Evolutionary conservation across 2,113 vertebrate species (phyloP), one percentile per base, ranked within the genome.

Genomic region (Muntiacus muntjak): DNA sequence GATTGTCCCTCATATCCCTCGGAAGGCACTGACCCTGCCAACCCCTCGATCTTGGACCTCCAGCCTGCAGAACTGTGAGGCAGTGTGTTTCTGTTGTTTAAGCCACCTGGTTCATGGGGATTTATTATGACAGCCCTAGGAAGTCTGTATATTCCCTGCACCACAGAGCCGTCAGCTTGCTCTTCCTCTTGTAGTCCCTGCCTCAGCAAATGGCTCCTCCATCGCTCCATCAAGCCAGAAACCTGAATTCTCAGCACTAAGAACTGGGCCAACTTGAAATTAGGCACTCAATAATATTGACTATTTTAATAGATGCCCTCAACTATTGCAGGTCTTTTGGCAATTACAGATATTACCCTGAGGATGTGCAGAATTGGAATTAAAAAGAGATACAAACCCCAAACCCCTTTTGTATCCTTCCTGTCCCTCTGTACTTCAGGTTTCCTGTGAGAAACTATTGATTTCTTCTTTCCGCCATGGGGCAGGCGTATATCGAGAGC

Each of bases 381-480:
- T 93, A 60, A 89, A 97, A 92, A 95, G 91, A 91, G 55, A 91
- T 67, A 84, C 50, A 93, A 92, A 81, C n/a, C 8, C 71, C 52
- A 71, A 81, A 50, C 81, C 57, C 96, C 86, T 82, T 95, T 98
- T 91, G 10, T 92, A 50, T 82, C 85, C 15, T 5, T 58, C 83
- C 57, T 7, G 23, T 47, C 81, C 60, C 67, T 92, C 67, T 89
- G 86, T 89, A 81, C 81, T 89, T 78, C 8, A 83, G 91, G 40
- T 71, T 94, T 97, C 43, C 79, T 6, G 33, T 85, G 89, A 89
- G 81, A 84, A 87, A 67, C 79, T 62, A 94, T 95, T 98, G 98
- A 98, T 97, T 98, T 98, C 89, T 98, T 96, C 98, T 98, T 96
- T 98, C 96, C 97, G 97, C 92, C 96, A 93, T 58, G 40, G 95